Evolutionary conservation across 1,140 invertebrate genomes (phyloP), one percentile per base, ranked within the genome.

Genomic region (Aphelenchoides besseyi): DNA sequence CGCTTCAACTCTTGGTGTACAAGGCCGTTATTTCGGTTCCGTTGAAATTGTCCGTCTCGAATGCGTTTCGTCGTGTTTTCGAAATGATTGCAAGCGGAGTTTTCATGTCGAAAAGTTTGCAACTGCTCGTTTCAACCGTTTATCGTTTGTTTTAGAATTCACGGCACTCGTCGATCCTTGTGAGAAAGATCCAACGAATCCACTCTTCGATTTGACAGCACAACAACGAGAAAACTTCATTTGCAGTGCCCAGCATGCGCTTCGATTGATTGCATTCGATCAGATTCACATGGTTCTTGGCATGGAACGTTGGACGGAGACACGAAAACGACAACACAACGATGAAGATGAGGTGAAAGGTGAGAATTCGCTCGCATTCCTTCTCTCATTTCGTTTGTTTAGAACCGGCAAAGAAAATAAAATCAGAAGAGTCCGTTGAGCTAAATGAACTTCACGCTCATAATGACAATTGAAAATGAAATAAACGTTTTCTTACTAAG

Each of bases 221-320:
- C 95, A 98, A 87, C 92, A 96, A 82, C 87, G 94, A 57, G 94
- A 97, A 87, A 94, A 97, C 86, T 90, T 98, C 72, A 97, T 95
- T 32, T 91, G 93, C 16, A 94, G 92, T 57, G 93, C 94, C 30
- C 90, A 98, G 88, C 91, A 94, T 85, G 94, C 93, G 48, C 86
- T 98, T 59, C 89, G 95, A 79, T 48, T 48, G 78, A 92, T 98
- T 73, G 92, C 94, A 57, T 97, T 97, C 86, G 89, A 94, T 71
- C 94, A 97, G 86, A 94, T 98, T 72, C 92, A 95, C 85, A 96
- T 97, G 88, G 92, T 92, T 30, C 85, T 92, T 54, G 90, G 90
- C 68, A 91, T 91, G 89, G 90, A 91, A 71, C 88, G 72, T 12
- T 8, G 23, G 5, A 59, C 5, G 5, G 12, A 8, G 5, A 59